Percentiles rank a stretch among this genome's conserved stretches.
phyloP scores from a whole-genome alignment of 2,113 vertebrate species.

The Camelus bactrianus region DNA sequence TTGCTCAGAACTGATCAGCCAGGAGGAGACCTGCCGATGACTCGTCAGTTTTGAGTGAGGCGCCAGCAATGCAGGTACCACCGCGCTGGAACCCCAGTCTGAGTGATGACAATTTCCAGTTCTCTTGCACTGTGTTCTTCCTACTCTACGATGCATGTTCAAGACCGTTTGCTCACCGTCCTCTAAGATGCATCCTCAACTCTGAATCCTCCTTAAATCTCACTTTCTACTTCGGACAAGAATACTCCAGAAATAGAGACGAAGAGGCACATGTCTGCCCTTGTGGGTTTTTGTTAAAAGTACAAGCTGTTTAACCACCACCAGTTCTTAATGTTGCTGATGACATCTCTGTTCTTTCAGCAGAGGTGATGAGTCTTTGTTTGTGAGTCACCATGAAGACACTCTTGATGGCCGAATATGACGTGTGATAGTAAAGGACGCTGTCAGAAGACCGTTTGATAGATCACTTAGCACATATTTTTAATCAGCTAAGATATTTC shows the following conservation, averaged over 20 bases:
- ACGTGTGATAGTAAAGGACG: not conserved
- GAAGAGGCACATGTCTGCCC: slow-evolving; percentile 14
- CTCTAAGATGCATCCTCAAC: not conserved
- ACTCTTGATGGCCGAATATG: slow-evolving; percentile 15
- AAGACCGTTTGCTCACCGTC: not conserved
- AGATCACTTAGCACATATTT: slow-evolving; percentile 57
- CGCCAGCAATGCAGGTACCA: not conserved
- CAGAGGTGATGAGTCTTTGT: slow-evolving; percentile 59
- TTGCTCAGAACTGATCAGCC: slow-evolving; percentile 21
- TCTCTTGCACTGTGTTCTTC: not conserved
- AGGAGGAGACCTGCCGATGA: not conserved
- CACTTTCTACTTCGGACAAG: not conserved
- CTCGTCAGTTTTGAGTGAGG: not conserved
- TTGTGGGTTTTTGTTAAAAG: slow-evolving; percentile 29
- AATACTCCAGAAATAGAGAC: slow-evolving; percentile 7
- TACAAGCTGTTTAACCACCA: slow-evolving; percentile 55
- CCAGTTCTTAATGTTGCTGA: slow-evolving; percentile 36
- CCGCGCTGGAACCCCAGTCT: not conserved
- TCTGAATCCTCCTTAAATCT: slow-evolving; percentile 5
- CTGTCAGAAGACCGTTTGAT: not conserved
- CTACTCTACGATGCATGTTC: not conserved
- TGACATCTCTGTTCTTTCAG: slow-evolving; percentile 42
- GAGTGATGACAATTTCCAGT: not conserved
- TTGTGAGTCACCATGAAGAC: slow-evolving; percentile 55
- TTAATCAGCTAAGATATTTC: slow-evolving; percentile 53